A percentile compares a stretch with the other conserved stretches of the same genome.
Evolutionary conservation across 2,888 invertebrate genomes (phyloP).

Genomic region (Nomada lathburiana): DNA sequence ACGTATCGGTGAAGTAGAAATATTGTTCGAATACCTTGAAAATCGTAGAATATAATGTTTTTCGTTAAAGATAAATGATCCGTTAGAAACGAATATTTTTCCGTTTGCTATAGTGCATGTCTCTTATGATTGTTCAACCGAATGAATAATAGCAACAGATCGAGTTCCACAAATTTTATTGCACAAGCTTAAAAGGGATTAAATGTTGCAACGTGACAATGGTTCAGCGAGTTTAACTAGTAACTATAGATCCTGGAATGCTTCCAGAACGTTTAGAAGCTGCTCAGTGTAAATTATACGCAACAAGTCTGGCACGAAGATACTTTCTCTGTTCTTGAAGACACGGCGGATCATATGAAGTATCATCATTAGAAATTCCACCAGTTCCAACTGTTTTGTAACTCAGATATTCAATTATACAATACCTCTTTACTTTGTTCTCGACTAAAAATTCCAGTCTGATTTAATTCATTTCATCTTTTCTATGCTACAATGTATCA

Average conservation of each 20-base stretch:
- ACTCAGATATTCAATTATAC: background rate
- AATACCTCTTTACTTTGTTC: background rate
- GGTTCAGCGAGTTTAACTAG: constrained; percentile 18
- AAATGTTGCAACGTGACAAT: background rate
- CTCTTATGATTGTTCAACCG: too few relatives aligned
- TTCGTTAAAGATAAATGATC: too few relatives aligned
- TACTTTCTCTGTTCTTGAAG: background rate
- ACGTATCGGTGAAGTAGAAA: too few relatives aligned
- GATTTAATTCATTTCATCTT: background rate
- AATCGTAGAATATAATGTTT: too few relatives aligned
- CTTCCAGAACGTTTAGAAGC: constrained; percentile 63
- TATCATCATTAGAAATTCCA: constrained; percentile 5
- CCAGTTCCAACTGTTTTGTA: background rate
- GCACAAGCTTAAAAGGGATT: background rate
- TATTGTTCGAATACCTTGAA: too few relatives aligned
- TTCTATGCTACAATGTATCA: background rate
- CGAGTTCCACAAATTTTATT: background rate
- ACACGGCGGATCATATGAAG: background rate
- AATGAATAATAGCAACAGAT: background rate
- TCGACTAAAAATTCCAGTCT: background rate
- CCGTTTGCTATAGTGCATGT: too few relatives aligned
- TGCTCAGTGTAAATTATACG: constrained; percentile 53
- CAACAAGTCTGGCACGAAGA: constrained; percentile 70
- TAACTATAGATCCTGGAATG: constrained; percentile 66
- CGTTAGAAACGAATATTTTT: too few relatives aligned